Evolutionary conservation across 2,113 vertebrate species (phyloP), one percentile per base, ranked within the genome.

Genomic region (Sturnira hondurensis): DNA sequence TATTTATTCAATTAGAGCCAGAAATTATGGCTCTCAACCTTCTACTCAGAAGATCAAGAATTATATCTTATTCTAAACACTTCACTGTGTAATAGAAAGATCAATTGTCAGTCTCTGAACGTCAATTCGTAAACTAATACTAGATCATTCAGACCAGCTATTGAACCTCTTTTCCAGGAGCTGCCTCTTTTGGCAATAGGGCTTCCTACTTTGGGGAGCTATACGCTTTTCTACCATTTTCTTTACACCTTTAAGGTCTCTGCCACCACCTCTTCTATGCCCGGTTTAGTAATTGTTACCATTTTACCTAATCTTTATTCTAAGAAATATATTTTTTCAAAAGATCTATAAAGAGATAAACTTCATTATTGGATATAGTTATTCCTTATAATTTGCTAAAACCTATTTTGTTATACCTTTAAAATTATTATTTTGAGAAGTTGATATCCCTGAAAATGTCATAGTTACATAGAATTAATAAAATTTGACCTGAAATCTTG

Each of bases 401-500:
- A 41, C 0, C 16, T 76, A 36, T 65, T 78, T 86, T 85, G 19
- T 54, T 20, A 84, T 8, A 58, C 26, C 56, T 43, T 78, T 73
- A 6, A 67, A 81, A 93, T 76, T 91, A 85, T 71, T 71, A 81
- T 76, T 94, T 93, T 73, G 86, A 74, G 38, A 94, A 93, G 11
- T 68, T 94, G 31, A 7, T 80, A 61, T 91, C 85, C 36, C n/a
- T 45, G 28, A 82, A 91, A 85, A 91, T 28, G 28, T 71, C 36
- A 77, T 86, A 87, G 82, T 91, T 93, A 91, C 33, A 70, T 86
- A 77, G 86, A 76, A 26, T 80, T 54, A 96, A 92, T 89, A 86
- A 71, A 94, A 71, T 93, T 67, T 82, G 26, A 58, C 22, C 38
- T 82, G 20, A 76, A 76, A 13, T 89, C 52, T 70, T 20, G 5